Base-by-base conservation (phyloP, 2,797 vertebrate genomes). In the Pangasius larnaudii region DNA sequence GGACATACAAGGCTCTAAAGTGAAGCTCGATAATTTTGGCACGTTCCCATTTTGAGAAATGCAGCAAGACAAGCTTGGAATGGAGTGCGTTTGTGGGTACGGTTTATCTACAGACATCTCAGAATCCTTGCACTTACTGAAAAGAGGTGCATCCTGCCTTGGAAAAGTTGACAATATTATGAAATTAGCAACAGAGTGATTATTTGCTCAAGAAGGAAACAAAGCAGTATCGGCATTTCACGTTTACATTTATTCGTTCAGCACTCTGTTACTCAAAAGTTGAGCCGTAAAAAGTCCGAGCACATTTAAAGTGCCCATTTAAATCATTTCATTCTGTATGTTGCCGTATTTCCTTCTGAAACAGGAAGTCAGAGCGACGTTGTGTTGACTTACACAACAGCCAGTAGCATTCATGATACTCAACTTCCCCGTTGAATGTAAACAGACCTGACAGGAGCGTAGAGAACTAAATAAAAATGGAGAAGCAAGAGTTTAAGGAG, bases 31-130 rank as follows among this genome's bases (percentile, higher is more conserved):
- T 53, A 46, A 49, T 0, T 81, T 46, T 30, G 39, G 22, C 69
- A 33, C 51, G 13, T 87, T 67, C 42, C 13, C 16, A 11, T 85
- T 89, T 83, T 69, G 85, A 53, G 67, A 56, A n/a, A 22, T 27
- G 71, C 51, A 46, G 58, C 18, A 51, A 59, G 58, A 36, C 33
- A 49, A 19, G n/a, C 58, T 18, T 33, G 36, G 59, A 49, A 82
- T 9, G 65, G 67, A 53, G 84, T 59, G 51, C 13, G 36, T 42
- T 67, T 65, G 46, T 78, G 72, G 59, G 81, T 85, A 78, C 10
- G 22, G 59, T 36, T 36, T 51, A 67, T 84, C 42, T n/a, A 13
- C 49, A 58, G 33, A 80, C 56, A 51, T 30, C 36, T 39, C 27
- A 9, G 30, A 65, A 85, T 74, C 46, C 56, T 1, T 56, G 58